These are phyloP conservation scores for Campylomormyrus numenius DNA, from an alignment of 2,113 vertebrate genomes.

Conservation along the genomic window DNA sequence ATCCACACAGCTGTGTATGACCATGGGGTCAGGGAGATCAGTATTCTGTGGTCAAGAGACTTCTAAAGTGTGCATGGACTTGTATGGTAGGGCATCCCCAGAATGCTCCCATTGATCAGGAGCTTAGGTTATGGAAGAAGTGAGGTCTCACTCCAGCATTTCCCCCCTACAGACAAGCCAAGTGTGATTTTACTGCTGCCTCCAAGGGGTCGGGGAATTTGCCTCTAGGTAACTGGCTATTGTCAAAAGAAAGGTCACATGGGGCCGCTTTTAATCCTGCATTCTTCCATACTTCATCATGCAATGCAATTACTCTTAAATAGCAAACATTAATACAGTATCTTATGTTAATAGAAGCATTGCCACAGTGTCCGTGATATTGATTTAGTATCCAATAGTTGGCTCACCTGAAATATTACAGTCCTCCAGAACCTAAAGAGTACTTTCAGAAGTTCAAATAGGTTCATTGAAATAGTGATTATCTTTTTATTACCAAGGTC, in stretches of 20 bases:
- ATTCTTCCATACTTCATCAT: background rate
- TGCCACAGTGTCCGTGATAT: background rate
- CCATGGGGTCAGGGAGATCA: background rate
- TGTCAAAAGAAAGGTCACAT: background rate
- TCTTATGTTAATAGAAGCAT: background rate
- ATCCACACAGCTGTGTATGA: slow-evolving; percentile 15
- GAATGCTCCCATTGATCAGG: slow-evolving; percentile 40
- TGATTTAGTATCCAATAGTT: background rate
- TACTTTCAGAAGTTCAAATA: background rate
- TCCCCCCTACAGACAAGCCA: background rate
- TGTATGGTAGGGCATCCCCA: slow-evolving; percentile 34
- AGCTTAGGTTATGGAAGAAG: slow-evolving; percentile 16
- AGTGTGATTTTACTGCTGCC: background rate
- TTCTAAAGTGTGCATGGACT: slow-evolving; percentile 21
- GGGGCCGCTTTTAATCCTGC: background rate
- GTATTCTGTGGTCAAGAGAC: background rate
- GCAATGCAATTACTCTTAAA: background rate
- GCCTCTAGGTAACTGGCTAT: background rate
- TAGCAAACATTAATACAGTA: background rate
- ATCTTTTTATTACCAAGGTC: background rate
- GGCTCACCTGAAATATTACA: background rate
- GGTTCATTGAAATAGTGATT: background rate
- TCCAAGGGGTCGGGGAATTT: background rate
- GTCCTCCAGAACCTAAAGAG: background rate
- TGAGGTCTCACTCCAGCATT: background rate